Base-by-base conservation (phyloP, 2,113 vertebrate species). In the Microcebus murinus region DNA sequence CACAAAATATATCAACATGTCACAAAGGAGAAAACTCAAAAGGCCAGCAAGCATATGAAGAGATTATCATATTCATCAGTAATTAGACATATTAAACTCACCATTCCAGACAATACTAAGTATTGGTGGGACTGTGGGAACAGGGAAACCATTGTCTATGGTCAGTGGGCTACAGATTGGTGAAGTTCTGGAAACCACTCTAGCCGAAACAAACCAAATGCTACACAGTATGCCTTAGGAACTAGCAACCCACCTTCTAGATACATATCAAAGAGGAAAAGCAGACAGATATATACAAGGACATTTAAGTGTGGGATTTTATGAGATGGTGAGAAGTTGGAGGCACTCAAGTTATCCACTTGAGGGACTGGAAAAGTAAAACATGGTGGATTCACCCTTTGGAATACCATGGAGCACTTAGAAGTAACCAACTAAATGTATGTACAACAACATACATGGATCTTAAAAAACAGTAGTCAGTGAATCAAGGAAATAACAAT, bases 11-110 rank as follows among this genome's bases (percentile, higher is more conserved):
- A 70, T 59, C 81, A 84, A 74, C 39, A 86, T 9, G 6, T 90
- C 13, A 89, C 50, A 93, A 88, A 68, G 80, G 50, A 74, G 50
- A 91, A 91, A 95, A 57, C 5, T 2, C 36, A 70, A 57, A 91
- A 92, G 39, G 8, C 36, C 63, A 63, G 21, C 17, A 50, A 94
- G 8, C 4, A 39, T 31, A 70, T 73, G 23, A 71, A 74, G 39
- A 48, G 8, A 73, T 42, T 48, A 86, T 68, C 63, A 73, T 70
- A 89, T 89, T 76, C 50, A 12, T 83, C n/a, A 76, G 59, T 74
- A 94, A 61, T 45, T 73, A 70, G 76, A 31, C 20, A 76, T 76
- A 52, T n/a, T 77, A 55, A 52, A 34, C 67, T 92, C 82, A 36
- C 52, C 27, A 6, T 65, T 89, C 79, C 39, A 48, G 13, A 29